phyloP scores from a whole-genome alignment of 53 echinoderm and acorn worm species.

The Pentamera pediparva region DNA sequence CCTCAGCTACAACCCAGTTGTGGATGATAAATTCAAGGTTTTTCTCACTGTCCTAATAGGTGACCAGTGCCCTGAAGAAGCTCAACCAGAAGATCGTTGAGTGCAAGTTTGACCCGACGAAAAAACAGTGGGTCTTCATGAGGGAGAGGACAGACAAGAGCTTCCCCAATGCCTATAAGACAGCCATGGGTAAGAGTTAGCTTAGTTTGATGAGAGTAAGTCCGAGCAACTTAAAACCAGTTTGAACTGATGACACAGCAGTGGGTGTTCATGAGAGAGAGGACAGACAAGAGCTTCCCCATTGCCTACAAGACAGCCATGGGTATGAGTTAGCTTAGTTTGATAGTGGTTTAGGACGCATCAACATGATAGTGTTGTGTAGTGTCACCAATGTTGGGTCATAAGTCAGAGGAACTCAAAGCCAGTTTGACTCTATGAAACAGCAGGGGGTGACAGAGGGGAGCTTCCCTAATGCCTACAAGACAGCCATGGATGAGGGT shows the following conservation, averaged over 20 bases:
- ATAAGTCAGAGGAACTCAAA: too few relatives aligned
- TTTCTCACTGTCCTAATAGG: too few relatives aligned
- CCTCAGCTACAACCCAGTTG: too few relatives aligned
- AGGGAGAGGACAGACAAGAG: conserved; percentile 90
- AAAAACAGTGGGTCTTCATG: conserved; percentile 77
- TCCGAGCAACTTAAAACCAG: too few relatives aligned
- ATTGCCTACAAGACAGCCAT: conserved; percentile 80
- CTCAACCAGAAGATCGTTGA: conserved; percentile 96
- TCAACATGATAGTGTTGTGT: too few relatives aligned
- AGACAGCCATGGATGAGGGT: conserved; percentile 77
- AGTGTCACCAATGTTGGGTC: too few relatives aligned
- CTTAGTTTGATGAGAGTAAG: too few relatives aligned
- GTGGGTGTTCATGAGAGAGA: conserved; percentile 88
- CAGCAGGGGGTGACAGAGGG: conserved; percentile 74
- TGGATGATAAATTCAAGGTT: neutral
- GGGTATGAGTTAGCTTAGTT: too few relatives aligned
- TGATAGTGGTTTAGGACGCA: too few relatives aligned
- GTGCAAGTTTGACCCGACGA: conserved; percentile 63
- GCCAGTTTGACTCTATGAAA: conserved; percentile 46
- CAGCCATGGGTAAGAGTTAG: conserved; percentile 89
- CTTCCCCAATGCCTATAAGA: conserved; percentile 80
- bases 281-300: conserved; percentile 94
- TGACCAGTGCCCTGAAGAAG: conserved; percentile 73
- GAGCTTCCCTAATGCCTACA: conserved; percentile 80
- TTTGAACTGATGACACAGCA: conserved; percentile 52